phyloP scores from a whole-genome alignment of 2,797 vertebrate genomes.

The Mormyrus hasselquistii region DNA sequence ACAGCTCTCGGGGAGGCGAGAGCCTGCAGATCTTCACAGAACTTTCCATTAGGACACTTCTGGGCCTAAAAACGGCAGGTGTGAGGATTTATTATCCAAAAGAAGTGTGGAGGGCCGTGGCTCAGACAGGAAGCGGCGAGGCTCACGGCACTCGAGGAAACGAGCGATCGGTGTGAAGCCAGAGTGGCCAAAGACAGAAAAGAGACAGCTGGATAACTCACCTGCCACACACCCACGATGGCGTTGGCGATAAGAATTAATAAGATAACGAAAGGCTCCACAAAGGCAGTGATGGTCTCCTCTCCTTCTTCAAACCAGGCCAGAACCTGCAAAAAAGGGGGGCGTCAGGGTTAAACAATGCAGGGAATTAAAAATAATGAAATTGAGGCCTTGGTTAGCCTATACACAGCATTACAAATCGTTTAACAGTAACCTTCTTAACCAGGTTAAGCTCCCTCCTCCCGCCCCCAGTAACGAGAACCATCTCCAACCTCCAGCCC shows the following conservation, averaged over 20 bases:
- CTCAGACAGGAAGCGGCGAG: background rate
- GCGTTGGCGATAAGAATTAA: slow-evolving; percentile 97
- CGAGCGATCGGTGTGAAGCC: background rate
- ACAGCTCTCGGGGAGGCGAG: background rate
- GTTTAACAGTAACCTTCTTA: background rate
- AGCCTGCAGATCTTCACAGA: background rate
- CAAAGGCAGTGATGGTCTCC: slow-evolving; percentile 96
- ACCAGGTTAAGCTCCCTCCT: background rate
- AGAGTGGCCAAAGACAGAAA: background rate
- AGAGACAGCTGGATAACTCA: background rate
- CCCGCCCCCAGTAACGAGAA: background rate
- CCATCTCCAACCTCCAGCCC: background rate
- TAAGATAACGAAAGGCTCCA: slow-evolving; percentile 98
- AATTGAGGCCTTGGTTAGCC: background rate
- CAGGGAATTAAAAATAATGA: background rate
- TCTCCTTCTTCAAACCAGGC: slow-evolving; percentile 99
- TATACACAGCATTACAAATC: background rate
- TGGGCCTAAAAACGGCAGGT: background rate
- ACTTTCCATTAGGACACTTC: background rate
- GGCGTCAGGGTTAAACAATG: background rate
- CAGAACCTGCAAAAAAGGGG: slow-evolving; percentile 71
- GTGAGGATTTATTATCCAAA: background rate
- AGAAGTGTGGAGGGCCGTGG: background rate
- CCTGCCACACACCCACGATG: slow-evolving; percentile 17
- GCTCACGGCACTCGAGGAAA: background rate